phyloP scores from a whole-genome alignment of 2,797 vertebrate species.

The Lepus townsendii region DNA sequence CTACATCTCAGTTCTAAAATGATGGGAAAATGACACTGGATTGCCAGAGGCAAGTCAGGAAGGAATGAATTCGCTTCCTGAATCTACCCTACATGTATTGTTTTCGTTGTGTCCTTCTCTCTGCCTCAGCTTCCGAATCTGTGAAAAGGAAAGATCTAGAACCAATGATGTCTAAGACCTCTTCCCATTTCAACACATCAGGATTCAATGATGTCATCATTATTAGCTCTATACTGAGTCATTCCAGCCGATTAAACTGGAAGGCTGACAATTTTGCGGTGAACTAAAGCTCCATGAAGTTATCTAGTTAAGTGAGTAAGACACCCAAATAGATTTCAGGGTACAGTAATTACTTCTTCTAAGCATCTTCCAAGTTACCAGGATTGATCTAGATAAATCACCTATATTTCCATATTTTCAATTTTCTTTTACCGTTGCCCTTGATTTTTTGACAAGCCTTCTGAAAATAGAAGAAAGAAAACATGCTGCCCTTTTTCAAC shows the following conservation, averaged over 20 bases:
- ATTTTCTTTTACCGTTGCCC: neutral
- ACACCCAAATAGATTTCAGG: neutral
- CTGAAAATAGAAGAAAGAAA: constrained; percentile 49
- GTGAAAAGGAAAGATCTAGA: neutral
- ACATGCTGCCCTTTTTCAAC: constrained; percentile 25
- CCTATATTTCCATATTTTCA: neutral
- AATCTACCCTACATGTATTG: neutral
- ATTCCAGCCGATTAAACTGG: neutral
- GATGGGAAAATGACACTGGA: neutral
- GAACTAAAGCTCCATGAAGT: neutral
- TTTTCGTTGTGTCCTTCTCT: neutral
- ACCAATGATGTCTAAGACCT: neutral
- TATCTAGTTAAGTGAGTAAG: neutral
- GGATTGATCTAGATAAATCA: neutral
- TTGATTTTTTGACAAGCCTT: constrained; percentile 6
- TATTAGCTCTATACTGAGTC: neutral
- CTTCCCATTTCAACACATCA: neutral
- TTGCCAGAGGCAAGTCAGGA: neutral
- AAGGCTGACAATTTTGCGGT: neutral
- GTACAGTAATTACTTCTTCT: neutral
- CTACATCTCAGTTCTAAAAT: neutral
- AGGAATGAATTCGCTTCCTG: neutral
- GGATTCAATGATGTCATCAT: neutral
- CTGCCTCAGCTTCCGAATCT: neutral
- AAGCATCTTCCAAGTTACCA: neutral